Base-by-base conservation (phyloP, 2,888 invertebrate species). In the Anoncus sp. region DNA sequence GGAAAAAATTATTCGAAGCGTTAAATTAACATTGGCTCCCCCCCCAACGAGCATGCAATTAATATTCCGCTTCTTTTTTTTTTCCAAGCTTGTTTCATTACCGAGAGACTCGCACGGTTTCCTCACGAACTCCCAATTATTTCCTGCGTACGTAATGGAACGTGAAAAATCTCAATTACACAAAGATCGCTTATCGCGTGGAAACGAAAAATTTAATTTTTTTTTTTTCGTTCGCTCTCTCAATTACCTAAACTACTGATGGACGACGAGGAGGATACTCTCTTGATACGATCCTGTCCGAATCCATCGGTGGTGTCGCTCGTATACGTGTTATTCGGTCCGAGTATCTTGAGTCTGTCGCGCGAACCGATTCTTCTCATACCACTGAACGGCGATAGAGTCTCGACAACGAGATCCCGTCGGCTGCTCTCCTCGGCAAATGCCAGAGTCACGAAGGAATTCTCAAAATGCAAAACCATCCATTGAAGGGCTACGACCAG, bases 391-490 rank as follows among this genome's bases (percentile, higher is more conserved):
- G 90, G 90, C 6, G 85, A 90, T 55, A 90, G 83, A 38, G 87
- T 92, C 81, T 89, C 92, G 69, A 91, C 86, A 31, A 91, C 86
- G 75, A 89, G 82, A 79, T 92, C 90, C 83, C 91, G 89, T 82
- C 92, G 85, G 82, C 92, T 88, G 85, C 91, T 90, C 85, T 90
- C 95, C 87, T 96, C 95, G 49, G 95, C 93, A 62, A 91, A 85
- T 18, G 92, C 92, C 0, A 97, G 95, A 0, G 95, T 95, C 22
- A 97, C 94, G 91, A 98, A 98, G 69, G 96, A 95, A 83, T 96
- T 96, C 92, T 98, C 98, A 91, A 97, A 98, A 59, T 96, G 94
- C 71, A 97, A 91, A 82, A 98, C 95, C 91, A 97, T 94, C 94
- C 97, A 97, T 85, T 97, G 96, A 43, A 96, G 92, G 73, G 98